Percentiles rank a stretch among this genome's conserved stretches.
These are phyloP conservation scores for Cherax destructor DNA, from an alignment of 1,140 invertebrate genomes.

Conservation along the genomic window DNA sequence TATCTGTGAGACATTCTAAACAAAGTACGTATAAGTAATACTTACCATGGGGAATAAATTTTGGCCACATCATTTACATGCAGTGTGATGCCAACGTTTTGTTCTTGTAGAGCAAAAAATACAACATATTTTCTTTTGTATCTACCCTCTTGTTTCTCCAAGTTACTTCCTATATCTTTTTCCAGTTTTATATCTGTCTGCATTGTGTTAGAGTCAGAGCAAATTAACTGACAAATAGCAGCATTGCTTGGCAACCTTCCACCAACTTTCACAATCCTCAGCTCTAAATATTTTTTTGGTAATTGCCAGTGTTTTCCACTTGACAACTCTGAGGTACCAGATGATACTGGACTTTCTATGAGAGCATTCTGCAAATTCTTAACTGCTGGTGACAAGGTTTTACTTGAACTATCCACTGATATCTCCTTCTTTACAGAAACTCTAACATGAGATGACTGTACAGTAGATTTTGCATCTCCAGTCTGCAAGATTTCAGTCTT, in stretches of 20 bases:
- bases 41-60: constrained; percentile 12
- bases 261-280: background rate
- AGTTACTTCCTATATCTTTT: background rate
- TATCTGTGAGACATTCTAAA: no score
- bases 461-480: background rate
- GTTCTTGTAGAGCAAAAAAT: constrained; percentile 12
- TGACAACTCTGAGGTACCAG: background rate
- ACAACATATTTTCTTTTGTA: constrained; percentile 7
- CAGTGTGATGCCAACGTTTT: background rate
- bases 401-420: background rate
- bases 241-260: background rate
- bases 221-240: background rate
- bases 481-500: background rate
- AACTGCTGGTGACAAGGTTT: background rate
- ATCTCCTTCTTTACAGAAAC: background rate
- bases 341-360: constrained; percentile 21
- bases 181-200: background rate
- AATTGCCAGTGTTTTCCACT: background rate
- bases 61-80: constrained; percentile 11
- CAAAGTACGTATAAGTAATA: background rate
- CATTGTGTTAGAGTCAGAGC: no score
- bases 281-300: background rate
- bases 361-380: background rate
- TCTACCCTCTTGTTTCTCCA: background rate
- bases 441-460: background rate